Evolutionary conservation across 1,140 invertebrate species (phyloP).

Genomic region (Saccostrea glomerata): DNA sequence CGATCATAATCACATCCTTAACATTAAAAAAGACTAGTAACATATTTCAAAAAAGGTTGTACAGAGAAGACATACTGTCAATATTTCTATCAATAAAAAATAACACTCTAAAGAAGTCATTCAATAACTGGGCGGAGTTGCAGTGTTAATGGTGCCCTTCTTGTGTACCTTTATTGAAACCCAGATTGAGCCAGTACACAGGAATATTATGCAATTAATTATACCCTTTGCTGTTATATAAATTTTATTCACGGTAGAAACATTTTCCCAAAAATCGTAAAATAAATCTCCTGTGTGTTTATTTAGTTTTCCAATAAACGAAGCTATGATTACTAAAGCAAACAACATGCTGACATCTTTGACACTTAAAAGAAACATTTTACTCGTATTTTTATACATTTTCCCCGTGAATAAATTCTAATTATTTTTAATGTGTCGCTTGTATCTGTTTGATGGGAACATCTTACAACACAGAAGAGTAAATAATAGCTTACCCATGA

Average conservation of each 20-base stretch:
- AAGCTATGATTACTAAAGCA: background rate
- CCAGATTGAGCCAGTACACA: background rate
- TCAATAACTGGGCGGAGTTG: background rate
- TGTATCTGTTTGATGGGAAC: constrained; percentile 17
- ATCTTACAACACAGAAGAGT: background rate
- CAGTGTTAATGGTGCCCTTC: background rate
- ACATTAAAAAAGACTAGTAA: background rate
- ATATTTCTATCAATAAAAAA: constrained; percentile 7
- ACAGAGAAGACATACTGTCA: background rate
- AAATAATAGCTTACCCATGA: background rate
- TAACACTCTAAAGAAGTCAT: background rate
- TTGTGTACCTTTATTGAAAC: background rate
- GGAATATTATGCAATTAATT: constrained; percentile 35
- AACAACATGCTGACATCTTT: constrained; percentile 11
- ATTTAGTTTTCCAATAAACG: background rate
- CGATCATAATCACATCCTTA: background rate
- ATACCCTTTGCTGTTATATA: background rate
- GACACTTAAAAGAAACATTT: constrained; percentile 28
- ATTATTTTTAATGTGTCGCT: background rate
- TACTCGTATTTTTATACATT: background rate
- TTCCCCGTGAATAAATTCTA: background rate
- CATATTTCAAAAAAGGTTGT: background rate
- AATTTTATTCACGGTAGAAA: background rate
- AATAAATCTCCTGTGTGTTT: background rate
- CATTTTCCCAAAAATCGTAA: background rate